A percentile compares a stretch with the other conserved stretches of the same genome.
These are phyloP conservation scores for Sebastes hubbsi DNA, from an alignment of 2,797 vertebrate species.

Conservation along the genomic window DNA sequence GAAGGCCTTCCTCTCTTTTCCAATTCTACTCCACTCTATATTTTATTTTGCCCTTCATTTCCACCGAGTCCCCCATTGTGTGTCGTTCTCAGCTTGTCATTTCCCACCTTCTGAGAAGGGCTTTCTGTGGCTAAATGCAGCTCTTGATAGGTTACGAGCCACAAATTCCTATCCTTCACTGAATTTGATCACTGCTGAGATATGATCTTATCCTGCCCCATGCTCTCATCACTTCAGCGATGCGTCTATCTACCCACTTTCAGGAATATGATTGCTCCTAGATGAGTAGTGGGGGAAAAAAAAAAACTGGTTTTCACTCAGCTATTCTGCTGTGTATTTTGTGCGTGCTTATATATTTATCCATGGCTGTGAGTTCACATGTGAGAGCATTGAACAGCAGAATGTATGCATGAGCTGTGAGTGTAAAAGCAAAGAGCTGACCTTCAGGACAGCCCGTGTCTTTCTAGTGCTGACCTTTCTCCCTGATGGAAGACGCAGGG, in stretches of 20 bases:
- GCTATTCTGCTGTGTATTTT: background rate
- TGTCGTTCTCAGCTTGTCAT: background rate
- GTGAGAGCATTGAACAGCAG: slow-evolving; percentile 9
- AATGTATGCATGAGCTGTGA: slow-evolving; percentile 17
- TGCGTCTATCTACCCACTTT: background rate
- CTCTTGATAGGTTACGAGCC: slow-evolving; percentile 28
- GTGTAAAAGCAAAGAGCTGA: slow-evolving; percentile 25
- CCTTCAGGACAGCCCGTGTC: slow-evolving; percentile 26
- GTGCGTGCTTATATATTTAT: background rate
- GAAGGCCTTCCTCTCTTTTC: slow-evolving; percentile 2
- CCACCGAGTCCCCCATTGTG: background rate
- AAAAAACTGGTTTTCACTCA: background rate
- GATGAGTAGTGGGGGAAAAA: background rate
- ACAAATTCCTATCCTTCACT: slow-evolving; percentile 7
- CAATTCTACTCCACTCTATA: background rate
- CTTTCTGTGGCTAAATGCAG: slow-evolving; percentile 19
- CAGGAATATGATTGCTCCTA: slow-evolving; percentile 32
- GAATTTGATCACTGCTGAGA: slow-evolving; percentile 35
- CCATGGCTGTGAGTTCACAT: background rate
- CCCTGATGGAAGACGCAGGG: slow-evolving; percentile 4
- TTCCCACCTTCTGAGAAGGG: background rate
- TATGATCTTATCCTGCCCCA: slow-evolving; percentile 10
- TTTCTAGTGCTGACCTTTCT: slow-evolving; percentile 32
- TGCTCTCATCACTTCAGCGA: slow-evolving; percentile 19
- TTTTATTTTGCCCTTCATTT: slow-evolving; percentile 18